phyloP scores from a whole-genome alignment of 2,797 vertebrate genomes.

The Rhodeus uyekii region DNA sequence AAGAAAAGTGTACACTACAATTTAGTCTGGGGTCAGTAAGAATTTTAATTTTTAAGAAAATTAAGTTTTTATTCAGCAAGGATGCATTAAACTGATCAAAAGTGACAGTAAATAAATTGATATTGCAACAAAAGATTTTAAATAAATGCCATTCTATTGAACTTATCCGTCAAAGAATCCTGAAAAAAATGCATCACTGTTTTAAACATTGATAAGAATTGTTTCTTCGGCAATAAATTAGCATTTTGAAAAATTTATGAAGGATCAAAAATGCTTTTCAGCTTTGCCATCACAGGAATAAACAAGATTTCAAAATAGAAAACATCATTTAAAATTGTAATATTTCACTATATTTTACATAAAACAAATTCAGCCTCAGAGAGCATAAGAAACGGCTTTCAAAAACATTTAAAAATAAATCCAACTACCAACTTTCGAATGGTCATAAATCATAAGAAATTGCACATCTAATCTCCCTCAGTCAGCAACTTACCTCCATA shows the following conservation, averaged over 20 bases:
- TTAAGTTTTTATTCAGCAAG: too few species aligned
- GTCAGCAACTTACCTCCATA: conserved; percentile 83
- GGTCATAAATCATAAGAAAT: background rate
- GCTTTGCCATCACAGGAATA: background rate
- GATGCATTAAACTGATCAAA: background rate
- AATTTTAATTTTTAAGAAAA: too few species aligned
- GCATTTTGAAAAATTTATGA: background rate
- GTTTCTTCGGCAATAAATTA: background rate
- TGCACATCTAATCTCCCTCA: background rate
- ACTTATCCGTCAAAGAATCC: background rate
- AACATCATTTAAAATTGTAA: too few species aligned
- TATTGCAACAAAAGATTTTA: background rate
- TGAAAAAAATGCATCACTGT: background rate
- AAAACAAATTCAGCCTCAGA: background rate
- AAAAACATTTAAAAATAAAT: background rate
- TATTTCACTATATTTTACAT: background rate
- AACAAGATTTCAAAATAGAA: background rate
- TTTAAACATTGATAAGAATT: background rate
- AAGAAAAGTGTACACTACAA: too few species aligned
- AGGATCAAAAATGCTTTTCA: background rate
- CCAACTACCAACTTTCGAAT: background rate
- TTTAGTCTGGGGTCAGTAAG: background rate
- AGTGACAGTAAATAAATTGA: background rate
- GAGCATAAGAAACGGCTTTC: background rate
- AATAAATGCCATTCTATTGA: background rate